Conservation (phyloP, 1,140 invertebrate species). For the Eumeta japonica region DNA sequence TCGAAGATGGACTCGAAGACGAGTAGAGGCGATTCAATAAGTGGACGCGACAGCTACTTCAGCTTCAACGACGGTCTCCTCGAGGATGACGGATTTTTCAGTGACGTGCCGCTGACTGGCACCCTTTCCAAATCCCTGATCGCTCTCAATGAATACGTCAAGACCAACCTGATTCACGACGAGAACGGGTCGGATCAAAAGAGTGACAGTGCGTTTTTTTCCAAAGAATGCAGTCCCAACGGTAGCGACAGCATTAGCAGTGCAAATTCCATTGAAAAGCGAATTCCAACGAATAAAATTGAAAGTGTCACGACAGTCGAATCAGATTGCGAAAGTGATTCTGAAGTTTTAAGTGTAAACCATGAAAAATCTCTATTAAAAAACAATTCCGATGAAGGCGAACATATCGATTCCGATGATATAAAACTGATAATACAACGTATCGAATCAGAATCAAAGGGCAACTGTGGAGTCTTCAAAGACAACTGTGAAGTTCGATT, state of each 20-base stretch:
- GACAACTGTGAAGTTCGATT: no score
- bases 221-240: conserved; percentile 44
- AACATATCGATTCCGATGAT: no score
- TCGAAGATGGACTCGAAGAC: no score
- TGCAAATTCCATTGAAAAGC: conserved; percentile 18
- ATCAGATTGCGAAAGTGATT: conserved; percentile 5
- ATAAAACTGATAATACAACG: no score
- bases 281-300: neutral
- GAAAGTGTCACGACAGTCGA: neutral
- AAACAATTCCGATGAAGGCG: no score
- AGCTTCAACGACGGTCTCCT: conserved; percentile 7
- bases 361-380: no score
- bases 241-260: conserved; percentile 38
- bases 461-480: no score
- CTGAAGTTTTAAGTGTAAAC: conserved; percentile 7
- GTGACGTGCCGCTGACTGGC: conserved; percentile 30
- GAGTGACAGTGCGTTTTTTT: conserved; percentile 38
- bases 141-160: conserved; percentile 41
- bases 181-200: conserved; percentile 26
- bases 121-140: conserved; percentile 37
- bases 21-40: no score
- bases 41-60: no score
- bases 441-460: no score
- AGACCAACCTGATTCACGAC: conserved; percentile 42
- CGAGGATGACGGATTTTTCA: conserved; percentile 35